These are phyloP conservation scores for Phyto melanocephala DNA, from an alignment of 2,888 invertebrate species.

Conservation along the genomic window DNA sequence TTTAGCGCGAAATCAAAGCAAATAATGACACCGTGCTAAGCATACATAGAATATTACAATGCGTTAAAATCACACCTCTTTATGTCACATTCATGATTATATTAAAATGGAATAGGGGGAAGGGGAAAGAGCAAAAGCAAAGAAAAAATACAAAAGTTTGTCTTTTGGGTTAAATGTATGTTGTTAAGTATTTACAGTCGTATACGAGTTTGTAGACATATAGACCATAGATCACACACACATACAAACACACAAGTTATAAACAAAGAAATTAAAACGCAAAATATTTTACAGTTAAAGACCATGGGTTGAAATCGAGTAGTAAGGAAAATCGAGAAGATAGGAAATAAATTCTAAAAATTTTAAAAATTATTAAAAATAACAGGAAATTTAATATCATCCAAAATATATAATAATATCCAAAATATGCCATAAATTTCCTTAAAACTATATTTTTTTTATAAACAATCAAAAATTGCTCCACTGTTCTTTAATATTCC, in stretches of 20 bases:
- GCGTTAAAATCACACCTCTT: conserved; percentile 59
- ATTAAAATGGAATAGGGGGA: not conserved
- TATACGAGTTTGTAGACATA: too few relatives aligned
- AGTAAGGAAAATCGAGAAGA: too few relatives aligned
- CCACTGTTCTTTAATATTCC: conserved; percentile 8
- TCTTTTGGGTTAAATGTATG: conserved; percentile 6
- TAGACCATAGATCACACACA: not conserved
- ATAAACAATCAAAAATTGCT: too few relatives aligned
- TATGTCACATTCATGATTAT: conserved; percentile 56
- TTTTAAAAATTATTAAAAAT: too few relatives aligned
- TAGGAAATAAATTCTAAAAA: too few relatives aligned
- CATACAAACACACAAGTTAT: not conserved
- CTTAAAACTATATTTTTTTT: too few relatives aligned
- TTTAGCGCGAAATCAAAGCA: conserved; percentile 35
- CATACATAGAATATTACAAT: conserved; percentile 48
- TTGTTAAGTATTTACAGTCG: not conserved
- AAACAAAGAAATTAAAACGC: conserved; percentile 1
- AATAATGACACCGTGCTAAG: conserved; percentile 15
- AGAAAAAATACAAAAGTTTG: conserved; percentile 19
- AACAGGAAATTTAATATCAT: too few relatives aligned
- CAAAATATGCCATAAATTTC: too few relatives aligned
- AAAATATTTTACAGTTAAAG: not conserved
- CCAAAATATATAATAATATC: too few relatives aligned
- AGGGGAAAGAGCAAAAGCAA: not conserved
- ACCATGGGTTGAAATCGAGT: not conserved